A percentile compares a stretch with the other conserved stretches of the same genome.
Evolutionary conservation across 2,888 invertebrate species (phyloP).

Genomic region (Acrobasis consociella): DNA sequence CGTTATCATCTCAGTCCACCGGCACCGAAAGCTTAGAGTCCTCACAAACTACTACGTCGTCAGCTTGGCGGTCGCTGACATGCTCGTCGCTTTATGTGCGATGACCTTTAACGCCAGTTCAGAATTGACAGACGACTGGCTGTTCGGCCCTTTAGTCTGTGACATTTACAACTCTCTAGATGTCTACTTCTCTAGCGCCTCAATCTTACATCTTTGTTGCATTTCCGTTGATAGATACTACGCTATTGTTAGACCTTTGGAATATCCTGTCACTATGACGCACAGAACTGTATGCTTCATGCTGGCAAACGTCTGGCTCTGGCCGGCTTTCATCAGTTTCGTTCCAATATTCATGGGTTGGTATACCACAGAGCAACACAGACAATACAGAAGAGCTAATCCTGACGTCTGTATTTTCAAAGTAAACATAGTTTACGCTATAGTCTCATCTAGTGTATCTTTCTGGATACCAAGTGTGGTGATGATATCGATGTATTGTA

Average conservation of each 20-base stretch:
- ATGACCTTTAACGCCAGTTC: slow-evolving; percentile 96
- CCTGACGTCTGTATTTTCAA: slow-evolving; percentile 92
- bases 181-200: slow-evolving; percentile 96
- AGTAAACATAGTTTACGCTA: slow-evolving; percentile 93
- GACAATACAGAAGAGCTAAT: slow-evolving; percentile 83
- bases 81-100: slow-evolving; percentile 94
- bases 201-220: slow-evolving; percentile 96
- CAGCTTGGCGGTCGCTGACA: slow-evolving; percentile 95
- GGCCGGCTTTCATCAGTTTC: slow-evolving; percentile 96
- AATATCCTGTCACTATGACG: slow-evolving; percentile 96
- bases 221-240: slow-evolving; percentile 96
- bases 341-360: slow-evolving; percentile 97
- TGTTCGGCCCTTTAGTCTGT: slow-evolving; percentile 95
- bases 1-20: slow-evolving; percentile 92
- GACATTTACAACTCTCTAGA: slow-evolving; percentile 97
- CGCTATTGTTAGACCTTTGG: slow-evolving; percentile 95
- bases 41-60: slow-evolving; percentile 98
- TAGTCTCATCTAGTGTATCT: slow-evolving; percentile 94
- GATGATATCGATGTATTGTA: slow-evolving; percentile 95
- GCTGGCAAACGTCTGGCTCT: slow-evolving; percentile 95
- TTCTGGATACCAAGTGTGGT: slow-evolving; percentile 97
- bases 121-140: slow-evolving; percentile 93
- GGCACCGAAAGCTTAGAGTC: slow-evolving; percentile 91
- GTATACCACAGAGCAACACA: slow-evolving; percentile 94
- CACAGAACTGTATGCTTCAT: slow-evolving; percentile 90